Conservation (phyloP, 2,888 invertebrate genomes). For the Trachelus stipa region DNA sequence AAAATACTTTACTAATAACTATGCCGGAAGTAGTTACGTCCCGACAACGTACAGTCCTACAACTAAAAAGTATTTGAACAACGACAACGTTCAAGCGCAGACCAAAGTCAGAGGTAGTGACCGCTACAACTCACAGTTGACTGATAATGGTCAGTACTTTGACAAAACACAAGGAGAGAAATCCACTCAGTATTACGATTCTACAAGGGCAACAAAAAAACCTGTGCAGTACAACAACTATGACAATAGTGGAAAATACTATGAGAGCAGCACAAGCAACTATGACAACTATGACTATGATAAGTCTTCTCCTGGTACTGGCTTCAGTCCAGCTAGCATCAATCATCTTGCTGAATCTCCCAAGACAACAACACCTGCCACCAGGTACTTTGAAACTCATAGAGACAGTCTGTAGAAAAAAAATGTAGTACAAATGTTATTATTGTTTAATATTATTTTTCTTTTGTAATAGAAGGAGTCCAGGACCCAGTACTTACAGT, state of each 20-base stretch:
- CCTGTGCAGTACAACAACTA: slow-evolving; percentile 52
- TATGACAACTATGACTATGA: slow-evolving; percentile 47
- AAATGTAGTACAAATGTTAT: neutral
- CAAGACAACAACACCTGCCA: slow-evolving; percentile 56
- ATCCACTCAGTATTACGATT: slow-evolving; percentile 51
- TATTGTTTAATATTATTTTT: slow-evolving; percentile 9
- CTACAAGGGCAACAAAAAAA: slow-evolving; percentile 55
- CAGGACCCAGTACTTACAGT: slow-evolving; percentile 53
- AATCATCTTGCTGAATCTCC: slow-evolving; percentile 61
- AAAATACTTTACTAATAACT: slow-evolving; percentile 59
- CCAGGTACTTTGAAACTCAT: slow-evolving; percentile 44
- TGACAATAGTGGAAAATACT: slow-evolving; percentile 53
- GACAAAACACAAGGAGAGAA: slow-evolving; percentile 38
- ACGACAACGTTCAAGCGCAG: slow-evolving; percentile 14
- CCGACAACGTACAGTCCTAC: slow-evolving; percentile 67
- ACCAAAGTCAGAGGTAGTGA: slow-evolving; percentile 26
- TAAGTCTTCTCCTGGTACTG: slow-evolving; percentile 54
- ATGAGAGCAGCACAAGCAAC: slow-evolving; percentile 52
- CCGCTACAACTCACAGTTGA: slow-evolving; percentile 24
- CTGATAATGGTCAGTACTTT: slow-evolving; percentile 44
- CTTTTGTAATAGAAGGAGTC: slow-evolving; percentile 46
- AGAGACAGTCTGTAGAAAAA: neutral
- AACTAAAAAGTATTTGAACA: slow-evolving; percentile 44
- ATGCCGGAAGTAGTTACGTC: slow-evolving; percentile 66
- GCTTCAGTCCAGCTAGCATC: slow-evolving; percentile 62